Base-by-base conservation (phyloP, 2,888 invertebrate genomes). In the Neuroscelio doddi region DNA sequence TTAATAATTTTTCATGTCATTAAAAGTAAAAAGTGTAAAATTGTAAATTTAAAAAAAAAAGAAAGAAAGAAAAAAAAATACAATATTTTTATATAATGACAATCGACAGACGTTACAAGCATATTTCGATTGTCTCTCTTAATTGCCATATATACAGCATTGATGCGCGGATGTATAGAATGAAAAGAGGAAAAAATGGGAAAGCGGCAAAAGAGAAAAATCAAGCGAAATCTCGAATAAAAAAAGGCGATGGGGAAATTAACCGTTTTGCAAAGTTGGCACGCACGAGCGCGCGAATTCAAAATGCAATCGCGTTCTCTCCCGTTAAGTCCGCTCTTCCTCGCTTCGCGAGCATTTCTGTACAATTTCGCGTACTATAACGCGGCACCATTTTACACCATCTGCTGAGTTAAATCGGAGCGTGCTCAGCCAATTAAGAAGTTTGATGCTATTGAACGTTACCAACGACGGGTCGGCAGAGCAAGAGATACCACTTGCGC, bases 401-500 rank as follows among this genome's bases (percentile, higher is more conserved):
- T 62, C 64, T 68, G 68, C 58, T 49, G 64, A 69, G 67, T 71
- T 65, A 63, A 68, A 70, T 69, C 68, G 68, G 67, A 67, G 71
- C 68, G 70, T 65, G 69, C 66, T 62, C 68, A 71, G 70, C 73
- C 75, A 75, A 77, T 77, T 73, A 73, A 72, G 73, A 70, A 74
- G 71, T 75, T 75, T 73, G 70, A 73, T 67, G 71, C 65, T 74
- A 71, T 72, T 73, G 71, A 72, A 72, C 69, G 69, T 66, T 69
- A 68, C 57, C 66, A 57, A 29, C 56, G 55, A 58, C 63, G 67
- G 66, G 59, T 65, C 65, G 65, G 30, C 47, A 50, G 50, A 58
- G 66, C 66, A 65, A 61, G 65, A 65, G 65, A 65, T 61, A 57
- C 57, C 65, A 57, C 58, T 50, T 49, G 61, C 50, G 56, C 68